phyloP scores from a whole-genome alignment of 2,113 vertebrate genomes.

The Gila orcuttii region DNA sequence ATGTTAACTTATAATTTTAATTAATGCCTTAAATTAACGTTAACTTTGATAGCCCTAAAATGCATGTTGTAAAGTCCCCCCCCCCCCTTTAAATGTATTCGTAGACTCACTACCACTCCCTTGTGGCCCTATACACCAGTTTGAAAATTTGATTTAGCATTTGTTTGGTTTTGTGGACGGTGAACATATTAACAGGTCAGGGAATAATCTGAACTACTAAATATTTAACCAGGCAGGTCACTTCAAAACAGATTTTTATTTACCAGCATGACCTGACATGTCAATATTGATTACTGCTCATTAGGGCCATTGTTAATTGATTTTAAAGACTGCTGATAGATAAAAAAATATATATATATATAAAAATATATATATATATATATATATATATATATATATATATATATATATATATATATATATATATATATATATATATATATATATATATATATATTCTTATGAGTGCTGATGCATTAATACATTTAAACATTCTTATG shows the following conservation, averaged over 20 bases:
- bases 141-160: not conserved
- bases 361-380: no score
- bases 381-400: not conserved
- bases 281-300: conserved; percentile 10
- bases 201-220: not conserved
- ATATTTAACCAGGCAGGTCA: conserved; percentile 23
- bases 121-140: not conserved
- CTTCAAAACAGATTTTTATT: conserved; percentile 11
- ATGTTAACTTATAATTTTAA: not conserved
- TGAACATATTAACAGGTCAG: not conserved
- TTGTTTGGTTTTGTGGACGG: not conserved
- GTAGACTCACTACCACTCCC: not conserved
- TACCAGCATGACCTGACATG: conserved; percentile 15
- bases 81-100: not conserved
- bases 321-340: conserved; percentile 33
- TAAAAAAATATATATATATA: no score
- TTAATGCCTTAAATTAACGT: not conserved
- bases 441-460: not conserved
- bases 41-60: not conserved
- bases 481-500: not conserved
- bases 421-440: not conserved
- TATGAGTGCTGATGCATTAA: conserved; percentile 12
- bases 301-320: not conserved
- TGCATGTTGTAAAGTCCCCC: not conserved
- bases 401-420: not conserved